Evolutionary conservation across 1,140 invertebrate species (phyloP).

Genomic region (Plodia interpunctella): DNA sequence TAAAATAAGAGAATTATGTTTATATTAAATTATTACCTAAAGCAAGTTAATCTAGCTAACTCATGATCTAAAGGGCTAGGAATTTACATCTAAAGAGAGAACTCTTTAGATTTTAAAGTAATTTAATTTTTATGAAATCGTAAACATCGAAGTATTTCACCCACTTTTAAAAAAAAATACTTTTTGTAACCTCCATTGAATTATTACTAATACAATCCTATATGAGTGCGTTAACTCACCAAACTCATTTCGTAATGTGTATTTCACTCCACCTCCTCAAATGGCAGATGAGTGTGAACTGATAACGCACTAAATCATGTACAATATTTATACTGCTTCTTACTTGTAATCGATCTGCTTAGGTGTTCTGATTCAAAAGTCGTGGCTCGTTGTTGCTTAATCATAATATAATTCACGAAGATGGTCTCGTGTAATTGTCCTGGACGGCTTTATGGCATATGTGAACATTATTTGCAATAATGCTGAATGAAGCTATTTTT

Average conservation of each 20-base stretch:
- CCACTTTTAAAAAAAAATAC: too few species aligned
- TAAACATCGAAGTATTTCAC: too few species aligned
- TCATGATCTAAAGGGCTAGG: too few species aligned
- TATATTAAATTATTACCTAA: too few species aligned
- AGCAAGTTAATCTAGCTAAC: too few species aligned
- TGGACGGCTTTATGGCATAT: constrained; percentile 38
- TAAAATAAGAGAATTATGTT: too few species aligned
- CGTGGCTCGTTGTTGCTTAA: constrained; percentile 50
- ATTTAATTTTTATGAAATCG: too few species aligned
- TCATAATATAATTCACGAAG: constrained; percentile 43
- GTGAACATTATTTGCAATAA: not conserved
- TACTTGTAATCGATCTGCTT: constrained; percentile 57
- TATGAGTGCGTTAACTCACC: constrained; percentile 28
- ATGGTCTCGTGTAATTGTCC: constrained; percentile 51
- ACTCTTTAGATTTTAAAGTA: too few species aligned
- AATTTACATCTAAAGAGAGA: too few species aligned
- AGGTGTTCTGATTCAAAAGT: constrained; percentile 41
- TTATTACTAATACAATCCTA: too few species aligned
- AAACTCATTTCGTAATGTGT: constrained; percentile 50
- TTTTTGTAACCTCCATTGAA: too few species aligned
- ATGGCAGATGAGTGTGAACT: constrained; percentile 37
- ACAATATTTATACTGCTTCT: constrained; percentile 62
- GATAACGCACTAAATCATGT: constrained; percentile 34
- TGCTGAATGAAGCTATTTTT: too few species aligned
- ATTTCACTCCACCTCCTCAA: constrained; percentile 29